A percentile compares a stretch with the other conserved stretches of the same genome.
phyloP scores from a whole-genome alignment of 2,113 vertebrate species.

The Tragelaphus strepsiceros region DNA sequence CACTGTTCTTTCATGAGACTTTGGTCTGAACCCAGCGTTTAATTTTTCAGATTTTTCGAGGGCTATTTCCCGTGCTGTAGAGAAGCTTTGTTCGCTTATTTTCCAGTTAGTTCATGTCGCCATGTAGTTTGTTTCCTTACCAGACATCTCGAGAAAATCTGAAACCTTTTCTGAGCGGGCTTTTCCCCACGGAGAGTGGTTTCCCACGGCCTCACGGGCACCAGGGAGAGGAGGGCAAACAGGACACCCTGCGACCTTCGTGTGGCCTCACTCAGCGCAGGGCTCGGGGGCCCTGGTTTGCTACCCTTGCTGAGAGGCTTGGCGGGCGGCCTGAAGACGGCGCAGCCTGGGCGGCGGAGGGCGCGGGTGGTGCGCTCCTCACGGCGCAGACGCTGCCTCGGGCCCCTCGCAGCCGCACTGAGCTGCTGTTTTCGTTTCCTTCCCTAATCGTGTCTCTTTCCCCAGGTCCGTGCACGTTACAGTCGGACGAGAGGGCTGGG shows the following conservation, averaged over 20 bases:
- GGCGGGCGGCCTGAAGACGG: neutral
- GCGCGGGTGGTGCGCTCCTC: neutral
- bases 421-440: slow-evolving; percentile 1
- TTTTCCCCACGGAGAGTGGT: neutral
- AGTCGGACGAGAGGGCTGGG: neutral
- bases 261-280: neutral
- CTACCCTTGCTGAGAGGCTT: neutral
- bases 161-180: neutral
- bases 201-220: no score
- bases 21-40: neutral
- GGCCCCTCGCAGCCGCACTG: fast-evolving
- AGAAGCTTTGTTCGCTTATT: neutral
- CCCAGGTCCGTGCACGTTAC: neutral
- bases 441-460: neutral
- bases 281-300: neutral
- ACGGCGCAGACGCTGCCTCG: fast-evolving
- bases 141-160: neutral
- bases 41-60: neutral
- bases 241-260: neutral
- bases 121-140: neutral
- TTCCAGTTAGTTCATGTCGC: neutral
- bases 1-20: neutral
- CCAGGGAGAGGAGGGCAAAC: neutral
- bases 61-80: neutral
- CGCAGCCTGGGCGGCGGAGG: neutral